These are phyloP conservation scores for Lytechinus variegatus DNA, from an alignment of 35 echinoderm and acorn worm species.

Conservation along the genomic window DNA sequence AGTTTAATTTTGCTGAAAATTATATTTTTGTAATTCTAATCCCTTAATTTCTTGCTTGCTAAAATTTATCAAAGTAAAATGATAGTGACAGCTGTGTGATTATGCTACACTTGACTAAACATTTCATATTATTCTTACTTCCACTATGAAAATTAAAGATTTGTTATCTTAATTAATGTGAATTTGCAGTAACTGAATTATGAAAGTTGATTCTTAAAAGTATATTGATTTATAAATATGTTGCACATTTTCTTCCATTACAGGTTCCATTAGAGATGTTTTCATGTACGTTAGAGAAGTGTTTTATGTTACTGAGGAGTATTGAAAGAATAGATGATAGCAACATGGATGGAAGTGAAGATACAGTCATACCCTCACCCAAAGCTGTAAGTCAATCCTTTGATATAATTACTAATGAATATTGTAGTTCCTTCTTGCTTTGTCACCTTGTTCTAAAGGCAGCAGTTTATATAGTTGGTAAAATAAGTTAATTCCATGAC, in stretches of 20 bases:
- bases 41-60: too few species aligned
- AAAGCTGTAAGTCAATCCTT: slow-evolving; percentile 26
- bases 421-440: too few species aligned
- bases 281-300: slow-evolving; percentile 52
- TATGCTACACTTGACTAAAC: too few species aligned
- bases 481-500: too few species aligned
- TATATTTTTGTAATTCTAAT: too few species aligned
- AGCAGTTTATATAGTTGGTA: too few species aligned
- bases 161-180: not conserved
- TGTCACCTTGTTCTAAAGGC: too few species aligned
- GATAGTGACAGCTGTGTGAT: too few species aligned
- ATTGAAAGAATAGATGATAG: slow-evolving; percentile 29
- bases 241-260: not conserved
- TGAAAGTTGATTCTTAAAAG: too few species aligned
- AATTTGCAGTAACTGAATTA: not conserved
- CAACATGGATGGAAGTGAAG: slow-evolving; percentile 42
- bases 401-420: not conserved
- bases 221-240: not conserved
- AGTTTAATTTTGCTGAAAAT: too few species aligned
- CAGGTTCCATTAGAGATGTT: slow-evolving; percentile 48
- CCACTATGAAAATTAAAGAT: not conserved
- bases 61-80: too few species aligned
- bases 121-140: not conserved
- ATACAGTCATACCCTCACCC: slow-evolving; percentile 42
- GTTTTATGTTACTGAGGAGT: slow-evolving; percentile 42